Evolutionary conservation across 2,797 vertebrate genomes (phyloP), one percentile per base, ranked within the genome.

Genomic region (Dendrocincla fuliginosa): DNA sequence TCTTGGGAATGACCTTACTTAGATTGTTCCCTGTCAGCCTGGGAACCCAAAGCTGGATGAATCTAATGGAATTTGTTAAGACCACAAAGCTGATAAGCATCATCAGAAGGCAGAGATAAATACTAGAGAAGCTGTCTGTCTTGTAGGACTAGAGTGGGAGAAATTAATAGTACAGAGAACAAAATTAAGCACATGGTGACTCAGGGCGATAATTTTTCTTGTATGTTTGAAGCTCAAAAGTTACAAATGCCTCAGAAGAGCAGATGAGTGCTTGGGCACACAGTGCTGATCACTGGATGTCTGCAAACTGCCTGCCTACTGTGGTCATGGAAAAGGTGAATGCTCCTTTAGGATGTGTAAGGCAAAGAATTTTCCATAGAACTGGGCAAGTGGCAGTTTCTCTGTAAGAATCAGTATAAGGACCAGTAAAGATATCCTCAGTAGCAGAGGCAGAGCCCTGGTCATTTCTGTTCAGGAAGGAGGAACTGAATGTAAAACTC

Each of bases 11-110:
- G 75, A 84, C 87, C 76, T 85, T 41, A 24, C 82, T 82, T 81
- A 75, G 28, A 61, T 85, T 84, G 65, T 19, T 93, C 71, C 41
- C 57, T 67, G 44, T n/a, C 53, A 89, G 53, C 57, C 76, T 71
- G 79, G 37, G 61, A 92, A 30, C 42, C 7, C 46, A 64, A 68
- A 53, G 64, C 75, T 94, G 49, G 33, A 37, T 3, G 8, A 47
- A 78, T 57, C 69, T 93, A 89, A 89, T 90, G 61, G 63, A 86
- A 84, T 81, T 87, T 77, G 16, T 76, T 87, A 77, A 81, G 61
- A 39, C 55, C 76, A 64, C 56, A 83, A 60, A 91, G 64, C 53
- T 81, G 89, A 85, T 91, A 86, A 83, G 76, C 65, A 94, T 55
- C 65, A 41, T 86, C 82, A 94, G 57, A 95, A 91, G 42, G 57